Percentiles rank a stretch among this genome's conserved stretches.
These are phyloP conservation scores for Leptinotarsa juncta DNA, from an alignment of 2,888 invertebrate species.

Conservation along the genomic window DNA sequence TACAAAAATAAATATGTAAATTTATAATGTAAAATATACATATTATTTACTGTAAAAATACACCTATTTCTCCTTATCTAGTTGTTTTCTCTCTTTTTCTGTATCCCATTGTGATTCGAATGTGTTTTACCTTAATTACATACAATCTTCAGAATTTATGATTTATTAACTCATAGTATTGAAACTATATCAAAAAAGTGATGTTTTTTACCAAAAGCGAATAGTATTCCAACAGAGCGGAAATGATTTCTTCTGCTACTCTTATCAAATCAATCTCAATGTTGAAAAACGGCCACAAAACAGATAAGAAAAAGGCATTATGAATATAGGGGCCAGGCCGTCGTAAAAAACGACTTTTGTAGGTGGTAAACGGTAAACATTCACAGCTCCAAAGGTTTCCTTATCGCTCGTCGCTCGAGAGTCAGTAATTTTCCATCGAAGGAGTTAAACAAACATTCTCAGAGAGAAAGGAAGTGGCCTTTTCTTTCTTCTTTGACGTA, in stretches of 20 bases:
- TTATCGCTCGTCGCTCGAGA: slow-evolving; percentile 13
- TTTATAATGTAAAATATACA: too few species aligned
- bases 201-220: neutral
- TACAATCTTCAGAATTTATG: too few species aligned
- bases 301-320: slow-evolving; percentile 7
- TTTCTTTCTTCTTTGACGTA: slow-evolving; percentile 13
- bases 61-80: too few species aligned
- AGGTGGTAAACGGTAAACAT: slow-evolving; percentile 17
- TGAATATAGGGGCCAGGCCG: neutral
- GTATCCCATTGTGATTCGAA: too few species aligned
- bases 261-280: slow-evolving; percentile 8
- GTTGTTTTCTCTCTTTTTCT: too few species aligned
- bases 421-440: slow-evolving; percentile 3
- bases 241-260: slow-evolving; percentile 1
- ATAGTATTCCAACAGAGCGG: neutral
- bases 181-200: too few species aligned
- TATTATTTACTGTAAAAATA: too few species aligned
- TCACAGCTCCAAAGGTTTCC: slow-evolving; percentile 16
- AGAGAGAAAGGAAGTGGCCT: slow-evolving; percentile 10
- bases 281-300: neutral
- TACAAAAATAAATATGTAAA: too few species aligned
- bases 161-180: too few species aligned
- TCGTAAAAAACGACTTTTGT: slow-evolving; percentile 8
- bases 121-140: too few species aligned
- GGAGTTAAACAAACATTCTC: slow-evolving; percentile 22